Evolutionary conservation across 2,797 vertebrate species (phyloP), one percentile per base, ranked within the genome.

Genomic region (Protosalanx chinensis): DNA sequence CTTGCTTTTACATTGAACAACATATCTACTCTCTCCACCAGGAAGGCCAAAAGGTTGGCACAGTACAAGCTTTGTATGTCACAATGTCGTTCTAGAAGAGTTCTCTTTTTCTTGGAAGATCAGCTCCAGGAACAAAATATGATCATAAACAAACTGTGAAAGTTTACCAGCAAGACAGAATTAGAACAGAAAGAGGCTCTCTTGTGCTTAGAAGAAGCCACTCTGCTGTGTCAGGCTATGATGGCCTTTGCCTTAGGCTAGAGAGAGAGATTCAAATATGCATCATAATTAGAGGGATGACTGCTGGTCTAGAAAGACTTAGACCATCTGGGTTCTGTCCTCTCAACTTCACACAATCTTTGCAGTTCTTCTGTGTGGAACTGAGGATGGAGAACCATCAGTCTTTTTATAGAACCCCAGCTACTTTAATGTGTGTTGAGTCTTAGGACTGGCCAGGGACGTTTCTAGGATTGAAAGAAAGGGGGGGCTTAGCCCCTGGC

Each of bases 211-310:
- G 1, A 5, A 20, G 23, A 18, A 16, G 23, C 29, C 68, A 18
- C 35, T 51, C 71, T 68, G 51, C 75, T 41, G 23, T 75, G 70
- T 77, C 20, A 81, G 20, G 74, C 68, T 68, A 20, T 69, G 74
- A 56, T 79, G 83, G 84, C 80, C 78, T 80, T 80, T 0, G 86
- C 88, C 86, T 82, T 37, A 2, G 83, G 87, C 83, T 70, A 1
- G 75, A 79, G 74, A 79, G 74, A 76, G 75, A 32, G 66, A 59
- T 81, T 86, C 81, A 82, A 84, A 87, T 76, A 84, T 58, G 75
- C 87, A 90, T 89, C 86, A 89, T 86, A 86, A 89, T 89, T 83
- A 87, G 82, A 71, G 77, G 80, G 79, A 72, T 81, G 71, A 61
- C 68, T 37, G 81, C 77, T 79, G 82, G 71, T 72, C 77, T 72